Conservation (phyloP, 2,113 vertebrate genomes). For the Heterotis niloticus region DNA sequence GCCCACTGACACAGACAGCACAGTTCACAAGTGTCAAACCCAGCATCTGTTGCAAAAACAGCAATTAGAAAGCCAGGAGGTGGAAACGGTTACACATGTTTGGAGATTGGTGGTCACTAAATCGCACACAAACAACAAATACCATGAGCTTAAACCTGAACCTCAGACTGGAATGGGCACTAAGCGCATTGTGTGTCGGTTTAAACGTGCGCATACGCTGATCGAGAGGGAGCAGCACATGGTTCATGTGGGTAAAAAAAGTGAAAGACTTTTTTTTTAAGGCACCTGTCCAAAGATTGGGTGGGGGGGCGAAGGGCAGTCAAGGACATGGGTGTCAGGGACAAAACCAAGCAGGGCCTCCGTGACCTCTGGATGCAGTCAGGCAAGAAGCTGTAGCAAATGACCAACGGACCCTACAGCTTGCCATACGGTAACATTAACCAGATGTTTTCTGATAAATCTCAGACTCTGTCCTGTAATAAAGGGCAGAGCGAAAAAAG, state of each 20-base stretch:
- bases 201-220: too few relatives aligned
- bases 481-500: not conserved
- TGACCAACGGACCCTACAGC: not conserved
- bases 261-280: not conserved
- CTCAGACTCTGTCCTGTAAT: not conserved
- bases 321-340: not conserved
- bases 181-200: too few relatives aligned
- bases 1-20: not conserved
- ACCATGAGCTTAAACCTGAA: not conserved
- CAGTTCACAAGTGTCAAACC: not conserved
- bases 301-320: not conserved
- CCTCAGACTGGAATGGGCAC: not conserved
- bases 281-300: not conserved
- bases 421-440: not conserved
- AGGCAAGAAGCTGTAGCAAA: not conserved
- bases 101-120: not conserved
- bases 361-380: not conserved
- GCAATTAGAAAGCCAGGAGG: slow-evolving; percentile 9
- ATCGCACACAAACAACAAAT: not conserved
- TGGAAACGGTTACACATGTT: not conserved
- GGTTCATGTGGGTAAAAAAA: slow-evolving; percentile 3
- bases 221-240: not conserved
- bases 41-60: slow-evolving; percentile 3
- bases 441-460: not conserved
- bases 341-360: not conserved